Percentiles rank a stretch among this genome's conserved stretches.
phyloP scores from a whole-genome alignment of 2,113 vertebrate species.

The Osmerus mordax region DNA sequence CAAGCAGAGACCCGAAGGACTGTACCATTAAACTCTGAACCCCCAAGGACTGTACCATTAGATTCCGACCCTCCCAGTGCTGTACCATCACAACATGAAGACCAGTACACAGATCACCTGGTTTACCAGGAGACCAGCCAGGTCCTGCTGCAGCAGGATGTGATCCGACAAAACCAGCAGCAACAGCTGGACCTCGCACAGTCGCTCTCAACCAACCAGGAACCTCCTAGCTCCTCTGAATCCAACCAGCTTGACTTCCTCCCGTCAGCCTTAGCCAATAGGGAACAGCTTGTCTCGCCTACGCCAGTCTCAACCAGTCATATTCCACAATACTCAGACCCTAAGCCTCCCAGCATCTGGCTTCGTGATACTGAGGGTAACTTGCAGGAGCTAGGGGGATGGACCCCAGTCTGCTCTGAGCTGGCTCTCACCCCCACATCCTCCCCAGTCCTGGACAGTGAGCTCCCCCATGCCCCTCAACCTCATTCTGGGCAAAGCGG shows the following conservation, averaged over 20 bases:
- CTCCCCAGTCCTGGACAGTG: conserved; percentile 18
- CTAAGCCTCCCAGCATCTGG: conserved; percentile 40
- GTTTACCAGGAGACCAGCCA: not conserved
- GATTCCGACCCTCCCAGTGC: conserved; percentile 19
- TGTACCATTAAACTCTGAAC: conserved; percentile 6
- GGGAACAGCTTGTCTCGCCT: conserved; percentile 27
- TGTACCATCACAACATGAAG: conserved; percentile 26
- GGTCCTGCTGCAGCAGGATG: conserved; percentile 31
- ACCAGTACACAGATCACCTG: conserved; percentile 12
- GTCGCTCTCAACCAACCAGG: too few species aligned
- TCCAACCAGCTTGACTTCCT: too few species aligned
- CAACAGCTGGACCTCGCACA: not conserved
- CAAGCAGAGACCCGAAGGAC: conserved; percentile 13
- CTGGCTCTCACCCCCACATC: conserved; percentile 14
- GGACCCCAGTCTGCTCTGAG: conserved; percentile 19
- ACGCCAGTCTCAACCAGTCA: conserved; percentile 1
- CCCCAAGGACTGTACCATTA: conserved; percentile 36
- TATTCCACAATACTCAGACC: not conserved
- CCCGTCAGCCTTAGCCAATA: too few species aligned
- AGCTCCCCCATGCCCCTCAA: not conserved
- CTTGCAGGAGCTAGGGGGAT: conserved; percentile 29
- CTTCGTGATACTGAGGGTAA: conserved; percentile 28
- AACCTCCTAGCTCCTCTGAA: too few species aligned
- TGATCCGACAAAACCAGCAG: conserved; percentile 20
- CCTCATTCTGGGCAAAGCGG: conserved; percentile 4